Base-by-base conservation (phyloP, 2,888 invertebrate species). In the Conus canariensis region DNA sequence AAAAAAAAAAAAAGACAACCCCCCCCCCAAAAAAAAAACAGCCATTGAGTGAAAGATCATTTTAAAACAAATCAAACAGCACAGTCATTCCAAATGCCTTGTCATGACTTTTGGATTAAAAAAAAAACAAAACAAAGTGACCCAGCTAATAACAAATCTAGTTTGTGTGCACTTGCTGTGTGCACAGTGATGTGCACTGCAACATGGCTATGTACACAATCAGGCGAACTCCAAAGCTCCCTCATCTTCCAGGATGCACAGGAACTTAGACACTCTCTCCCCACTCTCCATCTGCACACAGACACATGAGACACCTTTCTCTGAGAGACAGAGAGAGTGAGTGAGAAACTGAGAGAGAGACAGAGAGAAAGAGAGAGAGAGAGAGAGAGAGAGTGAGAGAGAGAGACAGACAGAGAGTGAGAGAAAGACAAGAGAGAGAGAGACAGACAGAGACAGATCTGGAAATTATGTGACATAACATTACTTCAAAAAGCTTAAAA, bases 211-310 rank as follows among this genome's bases (percentile, higher is more conserved):
- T 1, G 5, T 70, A 5, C 19, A 22, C 4, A 19, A 85, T 85
- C 83, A 87, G 22, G 74, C 80, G n/a, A 19, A 88, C 19, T 95
- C 94, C 90, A 95, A 90, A 1, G 93, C 94, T 12, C 98, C 99
- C 96, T 99, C 99, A 96, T 99, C 99, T 96, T 99, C 99, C 96
- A 99, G 97, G 45, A 95, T 90, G 90, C 98, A 97, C 91, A 99
- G 97, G 97, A 99, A 98, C 96, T 99, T 99, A 92, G 98, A 97
- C 59, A 98, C 98, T 94, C 98, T 97, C 60, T 95, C 93, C n/a
- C 94, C 92, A 59, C 93, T 93, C n/a, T 95, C 95, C 89, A 95
- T 94, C 95, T 95, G 91, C 59, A 93, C 92, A 87, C 83, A 82
- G 30, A 83, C 58, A 83, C 45, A 80, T 45, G 45, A 45, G 45